Evolutionary conservation across 2,797 vertebrate genomes (phyloP).

Genomic region (Eulemur rubriventer): DNA sequence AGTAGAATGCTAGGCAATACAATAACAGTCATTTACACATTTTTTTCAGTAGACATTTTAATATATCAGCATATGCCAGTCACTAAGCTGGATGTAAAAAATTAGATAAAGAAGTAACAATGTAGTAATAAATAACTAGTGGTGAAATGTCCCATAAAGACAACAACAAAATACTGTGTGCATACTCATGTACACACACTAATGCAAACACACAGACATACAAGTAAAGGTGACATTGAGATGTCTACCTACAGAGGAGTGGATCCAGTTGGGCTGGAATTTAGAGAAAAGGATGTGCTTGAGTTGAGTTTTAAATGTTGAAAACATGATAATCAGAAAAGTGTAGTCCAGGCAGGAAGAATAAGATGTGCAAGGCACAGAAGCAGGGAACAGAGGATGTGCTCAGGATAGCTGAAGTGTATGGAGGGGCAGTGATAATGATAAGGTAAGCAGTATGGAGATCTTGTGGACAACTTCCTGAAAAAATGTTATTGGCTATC

Average conservation of each 20-base stretch:
- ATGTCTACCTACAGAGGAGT: background rate
- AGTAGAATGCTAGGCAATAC: background rate
- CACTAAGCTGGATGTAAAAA: background rate
- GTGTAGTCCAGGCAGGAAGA: background rate
- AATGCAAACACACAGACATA: background rate
- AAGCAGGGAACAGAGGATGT: background rate
- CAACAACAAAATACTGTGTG: background rate
- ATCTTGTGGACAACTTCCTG: background rate
- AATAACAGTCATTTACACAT: background rate
- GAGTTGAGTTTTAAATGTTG: background rate
- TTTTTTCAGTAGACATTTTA: conserved; percentile 6
- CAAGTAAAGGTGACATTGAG: background rate
- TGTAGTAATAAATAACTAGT: background rate
- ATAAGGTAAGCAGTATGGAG: background rate
- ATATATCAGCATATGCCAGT: background rate
- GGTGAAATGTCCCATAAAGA: background rate
- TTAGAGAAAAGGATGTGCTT: background rate
- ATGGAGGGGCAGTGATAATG: background rate
- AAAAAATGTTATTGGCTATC: background rate
- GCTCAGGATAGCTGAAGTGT: background rate
- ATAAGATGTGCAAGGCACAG: background rate
- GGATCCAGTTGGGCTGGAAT: background rate
- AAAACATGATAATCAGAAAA: background rate
- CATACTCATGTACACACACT: accelerated
- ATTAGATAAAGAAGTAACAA: background rate